Base-by-base conservation (phyloP, 2,888 invertebrate species). In the Nomada ferruginata region DNA sequence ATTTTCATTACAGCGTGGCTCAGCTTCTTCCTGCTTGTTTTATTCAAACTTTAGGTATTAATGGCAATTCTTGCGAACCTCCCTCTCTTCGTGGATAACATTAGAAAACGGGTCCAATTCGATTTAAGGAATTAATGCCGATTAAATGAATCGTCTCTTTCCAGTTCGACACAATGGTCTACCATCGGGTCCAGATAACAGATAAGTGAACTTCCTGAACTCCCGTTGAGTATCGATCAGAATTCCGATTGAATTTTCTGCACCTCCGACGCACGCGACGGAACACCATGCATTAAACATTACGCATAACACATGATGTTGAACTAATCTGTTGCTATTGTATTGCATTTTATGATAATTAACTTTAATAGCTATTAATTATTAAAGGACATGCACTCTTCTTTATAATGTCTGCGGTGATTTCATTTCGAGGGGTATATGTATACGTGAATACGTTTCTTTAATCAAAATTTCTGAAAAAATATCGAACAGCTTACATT, bases 201-300 rank as follows among this genome's bases (percentile, higher is more conserved):
- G 85, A 87, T 86, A 87, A 87, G 86, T 74, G 86, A 82, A 87
- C 84, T 84, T 87, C 76, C 79, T 72, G 77, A 81, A 81, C 77
- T 79, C 60, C 84, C 77, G 85, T 84, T 87, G 84, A 82, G 84
- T 87, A 87, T 87, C 87, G 87, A 87, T 87, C 87, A 84, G 84
- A 87, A 87, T 87, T 82, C 87, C 87, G 80, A 87, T 85, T 88
- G 85, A 87, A 87, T 87, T 87, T 88, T 88, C 87, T 83, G 81
- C 83, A 76, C 83, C 83, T 85, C 76, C 85, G 74, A 77, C 84
- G 82, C 73, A 80, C 84, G 80, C 84, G 82, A 72, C 79, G 81
- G 66, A 84, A 79, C 82, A 80, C 77, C 83, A 88, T 88, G 86
- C 88, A 89, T 88, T 88, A 89, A 84, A 87, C 86, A 88, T 88